Evolutionary conservation across 2,113 vertebrate species (phyloP).

Genomic region (Podarcis cretensis): DNA sequence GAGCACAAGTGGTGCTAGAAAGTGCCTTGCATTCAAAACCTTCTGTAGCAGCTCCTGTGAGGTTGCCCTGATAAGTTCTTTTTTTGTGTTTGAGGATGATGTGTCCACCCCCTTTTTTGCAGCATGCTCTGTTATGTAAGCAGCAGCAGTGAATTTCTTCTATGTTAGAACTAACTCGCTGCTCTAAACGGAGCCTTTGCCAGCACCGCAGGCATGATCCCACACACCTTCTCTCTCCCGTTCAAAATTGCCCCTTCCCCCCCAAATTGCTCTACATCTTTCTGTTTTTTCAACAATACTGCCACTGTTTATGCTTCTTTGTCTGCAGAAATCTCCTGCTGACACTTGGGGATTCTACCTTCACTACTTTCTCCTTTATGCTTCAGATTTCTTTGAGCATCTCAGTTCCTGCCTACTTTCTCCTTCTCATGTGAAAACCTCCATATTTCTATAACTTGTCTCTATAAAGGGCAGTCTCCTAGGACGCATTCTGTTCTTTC

Average conservation of each 20-base stretch:
- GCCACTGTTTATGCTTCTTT: no score
- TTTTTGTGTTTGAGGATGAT: not conserved
- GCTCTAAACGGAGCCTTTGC: not conserved
- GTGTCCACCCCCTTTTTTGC: not conserved
- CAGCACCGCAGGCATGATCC: not conserved
- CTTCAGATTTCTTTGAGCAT: not conserved
- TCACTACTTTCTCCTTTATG: no score
- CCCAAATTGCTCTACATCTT: fast-evolving
- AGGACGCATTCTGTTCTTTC: no score
- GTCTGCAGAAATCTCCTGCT: not conserved
- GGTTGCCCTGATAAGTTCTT: not conserved
- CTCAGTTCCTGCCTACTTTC: not conserved
- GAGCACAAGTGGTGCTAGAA: not conserved
- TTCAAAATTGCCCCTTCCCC: not conserved
- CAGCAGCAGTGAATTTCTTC: no score
- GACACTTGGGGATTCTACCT: not conserved
- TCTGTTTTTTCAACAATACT: not conserved
- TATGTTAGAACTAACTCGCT: no score
- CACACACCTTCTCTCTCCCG: not conserved
- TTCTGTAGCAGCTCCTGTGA: not conserved
- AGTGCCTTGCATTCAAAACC: not conserved
- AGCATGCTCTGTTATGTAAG: not conserved
- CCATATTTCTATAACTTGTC: no score
- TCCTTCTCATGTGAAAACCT: no score
- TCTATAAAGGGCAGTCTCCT: not conserved